Percentiles rank a stretch among this genome's conserved stretches.
phyloP scores from a whole-genome alignment of 2,888 invertebrate species.

The Electrophaes corylata region DNA sequence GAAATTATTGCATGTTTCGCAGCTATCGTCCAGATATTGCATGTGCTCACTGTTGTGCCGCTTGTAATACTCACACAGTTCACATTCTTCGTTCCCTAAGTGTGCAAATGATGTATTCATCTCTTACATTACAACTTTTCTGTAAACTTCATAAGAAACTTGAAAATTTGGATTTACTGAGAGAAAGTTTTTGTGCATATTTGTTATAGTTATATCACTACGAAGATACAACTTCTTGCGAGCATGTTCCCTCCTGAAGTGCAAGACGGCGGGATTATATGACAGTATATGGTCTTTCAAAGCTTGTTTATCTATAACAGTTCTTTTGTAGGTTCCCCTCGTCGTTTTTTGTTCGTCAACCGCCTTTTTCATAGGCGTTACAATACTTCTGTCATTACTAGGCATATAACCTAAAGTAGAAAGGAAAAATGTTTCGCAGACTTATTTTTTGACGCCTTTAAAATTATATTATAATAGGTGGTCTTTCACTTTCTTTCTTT shows the following conservation, averaged over 20 bases:
- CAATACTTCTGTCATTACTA: no score
- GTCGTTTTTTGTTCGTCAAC: no score
- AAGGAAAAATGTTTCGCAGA: no score
- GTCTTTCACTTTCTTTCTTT: no score
- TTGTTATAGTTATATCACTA: neutral
- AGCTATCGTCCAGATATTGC: neutral
- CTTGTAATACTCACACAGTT: neutral
- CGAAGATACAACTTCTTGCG: neutral
- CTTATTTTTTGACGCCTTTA: no score
- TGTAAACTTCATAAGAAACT: neutral
- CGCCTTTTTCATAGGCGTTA: no score
- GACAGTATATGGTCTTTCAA: neutral
- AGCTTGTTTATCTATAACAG: no score
- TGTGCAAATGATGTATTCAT: neutral
- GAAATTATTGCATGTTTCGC: neutral
- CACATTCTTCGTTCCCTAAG: neutral
- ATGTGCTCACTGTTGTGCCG: neutral
- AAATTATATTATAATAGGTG: no score
- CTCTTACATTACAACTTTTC: no score
- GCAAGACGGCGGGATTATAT: neutral
- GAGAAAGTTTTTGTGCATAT: neutral
- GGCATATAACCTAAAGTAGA: no score
- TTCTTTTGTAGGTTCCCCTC: no score
- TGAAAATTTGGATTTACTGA: neutral
- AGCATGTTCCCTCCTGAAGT: neutral